phyloP scores from a whole-genome alignment of 1,140 invertebrate species.

The Drosophila watanabei region DNA sequence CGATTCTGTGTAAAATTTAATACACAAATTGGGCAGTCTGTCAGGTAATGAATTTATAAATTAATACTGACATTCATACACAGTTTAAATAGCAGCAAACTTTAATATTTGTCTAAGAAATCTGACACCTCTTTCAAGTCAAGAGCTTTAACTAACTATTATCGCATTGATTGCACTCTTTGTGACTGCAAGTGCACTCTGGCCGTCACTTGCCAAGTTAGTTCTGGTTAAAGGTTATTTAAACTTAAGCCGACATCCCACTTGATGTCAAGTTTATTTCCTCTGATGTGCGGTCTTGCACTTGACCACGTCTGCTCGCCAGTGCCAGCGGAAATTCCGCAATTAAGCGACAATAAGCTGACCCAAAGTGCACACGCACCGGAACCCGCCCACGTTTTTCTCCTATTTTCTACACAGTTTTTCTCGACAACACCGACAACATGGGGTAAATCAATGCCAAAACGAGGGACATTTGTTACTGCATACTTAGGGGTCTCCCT shows the following conservation, averaged over 20 bases:
- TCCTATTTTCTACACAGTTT: slow-evolving; percentile 36
- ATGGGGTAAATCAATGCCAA: slow-evolving; percentile 65
- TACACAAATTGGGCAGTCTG: slow-evolving; percentile 11
- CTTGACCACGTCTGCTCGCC: slow-evolving; percentile 18
- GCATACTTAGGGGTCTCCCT: slow-evolving; percentile 39
- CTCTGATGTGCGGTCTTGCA: slow-evolving; percentile 34
- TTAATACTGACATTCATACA: neutral
- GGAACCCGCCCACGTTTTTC: slow-evolving; percentile 31
- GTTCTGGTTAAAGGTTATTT: slow-evolving; percentile 27
- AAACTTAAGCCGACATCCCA: slow-evolving; percentile 22
- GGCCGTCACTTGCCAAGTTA: slow-evolving; percentile 8
- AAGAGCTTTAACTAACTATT: slow-evolving; percentile 5
- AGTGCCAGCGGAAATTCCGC: slow-evolving; percentile 49
- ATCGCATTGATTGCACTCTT: slow-evolving; percentile 27
- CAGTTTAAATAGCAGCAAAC: neutral
- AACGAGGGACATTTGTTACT: slow-evolving; percentile 60
- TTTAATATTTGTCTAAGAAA: neutral
- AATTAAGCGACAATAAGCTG: slow-evolving; percentile 78
- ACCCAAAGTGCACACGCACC: slow-evolving; percentile 58
- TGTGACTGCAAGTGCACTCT: slow-evolving; percentile 22
- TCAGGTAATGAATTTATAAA: slow-evolving; percentile 6
- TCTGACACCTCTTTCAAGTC: neutral
- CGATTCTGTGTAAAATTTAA: neutral
- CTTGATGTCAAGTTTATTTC: slow-evolving; percentile 46
- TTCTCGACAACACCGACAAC: slow-evolving; percentile 38